These are phyloP conservation scores for Pangasius mekongensis DNA, from an alignment of 2,797 vertebrate species.

Conservation along the genomic window DNA sequence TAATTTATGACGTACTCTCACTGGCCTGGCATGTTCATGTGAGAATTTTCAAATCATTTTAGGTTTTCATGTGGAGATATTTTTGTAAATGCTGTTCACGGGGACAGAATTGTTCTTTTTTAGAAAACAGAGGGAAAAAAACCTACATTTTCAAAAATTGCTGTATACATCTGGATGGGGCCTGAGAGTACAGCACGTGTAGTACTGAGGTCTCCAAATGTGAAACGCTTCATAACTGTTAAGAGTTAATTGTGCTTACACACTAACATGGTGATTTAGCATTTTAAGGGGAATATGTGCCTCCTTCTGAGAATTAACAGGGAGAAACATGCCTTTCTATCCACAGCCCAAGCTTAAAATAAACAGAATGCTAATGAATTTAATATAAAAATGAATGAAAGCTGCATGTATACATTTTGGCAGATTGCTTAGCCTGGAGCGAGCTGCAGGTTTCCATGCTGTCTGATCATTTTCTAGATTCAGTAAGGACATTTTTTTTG, in stretches of 20 bases:
- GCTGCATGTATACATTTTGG: slow-evolving; percentile 81
- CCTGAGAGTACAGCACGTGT: not conserved
- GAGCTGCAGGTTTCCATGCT: slow-evolving; percentile 72
- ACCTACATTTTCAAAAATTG: not conserved
- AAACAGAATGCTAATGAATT: slow-evolving; percentile 83
- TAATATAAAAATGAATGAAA: slow-evolving; percentile 82
- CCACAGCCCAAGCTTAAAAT: slow-evolving; percentile 65
- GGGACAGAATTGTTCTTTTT: not conserved
- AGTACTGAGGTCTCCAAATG: not conserved
- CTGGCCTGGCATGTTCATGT: not conserved
- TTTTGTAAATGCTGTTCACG: not conserved
- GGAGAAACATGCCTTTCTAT: slow-evolving; percentile 70
- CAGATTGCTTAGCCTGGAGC: slow-evolving; percentile 78
- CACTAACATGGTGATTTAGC: slow-evolving; percentile 31
- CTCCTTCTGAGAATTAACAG: slow-evolving; percentile 68
- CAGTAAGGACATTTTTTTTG: slow-evolving; percentile 78
- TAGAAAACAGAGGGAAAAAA: not conserved
- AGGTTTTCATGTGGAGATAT: not conserved
- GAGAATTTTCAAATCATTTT: not conserved
- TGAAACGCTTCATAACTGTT: not conserved
- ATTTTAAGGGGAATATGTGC: slow-evolving; percentile 21
- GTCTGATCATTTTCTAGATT: slow-evolving; percentile 82
- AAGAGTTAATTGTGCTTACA: not conserved
- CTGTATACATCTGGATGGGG: not conserved
- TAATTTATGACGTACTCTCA: not conserved